Conservation (phyloP, 1,140 invertebrate species). For the Drosophila pallidifrons region DNA sequence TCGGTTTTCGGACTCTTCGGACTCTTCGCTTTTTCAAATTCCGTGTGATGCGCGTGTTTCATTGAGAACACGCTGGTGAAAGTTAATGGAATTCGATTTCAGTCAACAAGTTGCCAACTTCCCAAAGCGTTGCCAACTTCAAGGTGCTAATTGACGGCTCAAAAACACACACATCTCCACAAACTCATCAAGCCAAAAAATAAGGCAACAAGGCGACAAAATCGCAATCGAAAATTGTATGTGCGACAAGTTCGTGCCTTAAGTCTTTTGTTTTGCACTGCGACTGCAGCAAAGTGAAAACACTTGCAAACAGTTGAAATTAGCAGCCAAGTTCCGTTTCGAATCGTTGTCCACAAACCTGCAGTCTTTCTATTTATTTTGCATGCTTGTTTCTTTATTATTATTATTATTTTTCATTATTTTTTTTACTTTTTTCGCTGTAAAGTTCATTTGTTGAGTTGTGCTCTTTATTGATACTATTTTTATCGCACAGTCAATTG, state of each 20-base stretch:
- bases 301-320: not conserved
- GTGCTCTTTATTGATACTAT: too few relatives aligned
- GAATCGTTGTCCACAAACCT: not conserved
- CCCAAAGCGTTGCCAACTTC: conserved; percentile 12
- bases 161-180: not conserved
- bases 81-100: conserved; percentile 42
- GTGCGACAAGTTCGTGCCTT: conserved; percentile 65
- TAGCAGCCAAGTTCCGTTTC: not conserved
- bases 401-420: too few relatives aligned
- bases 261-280: conserved; percentile 64
- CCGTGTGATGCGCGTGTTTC: conserved; percentile 36
- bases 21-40: conserved; percentile 3
- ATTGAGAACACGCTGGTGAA: conserved; percentile 76
- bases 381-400: too few relatives aligned
- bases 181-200: not conserved
- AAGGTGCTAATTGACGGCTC: conserved; percentile 45
- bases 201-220: not conserved
- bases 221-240: not conserved
- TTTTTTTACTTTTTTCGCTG: too few relatives aligned
- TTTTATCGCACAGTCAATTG: too few relatives aligned
- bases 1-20: conserved; percentile 4
- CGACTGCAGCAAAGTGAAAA: conserved; percentile 1
- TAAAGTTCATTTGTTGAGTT: too few relatives aligned
- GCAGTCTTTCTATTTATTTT: too few relatives aligned
- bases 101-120: conserved; percentile 24